Conservation (phyloP, 2,888 invertebrate species). For the Yponomeuta sedellus region DNA sequence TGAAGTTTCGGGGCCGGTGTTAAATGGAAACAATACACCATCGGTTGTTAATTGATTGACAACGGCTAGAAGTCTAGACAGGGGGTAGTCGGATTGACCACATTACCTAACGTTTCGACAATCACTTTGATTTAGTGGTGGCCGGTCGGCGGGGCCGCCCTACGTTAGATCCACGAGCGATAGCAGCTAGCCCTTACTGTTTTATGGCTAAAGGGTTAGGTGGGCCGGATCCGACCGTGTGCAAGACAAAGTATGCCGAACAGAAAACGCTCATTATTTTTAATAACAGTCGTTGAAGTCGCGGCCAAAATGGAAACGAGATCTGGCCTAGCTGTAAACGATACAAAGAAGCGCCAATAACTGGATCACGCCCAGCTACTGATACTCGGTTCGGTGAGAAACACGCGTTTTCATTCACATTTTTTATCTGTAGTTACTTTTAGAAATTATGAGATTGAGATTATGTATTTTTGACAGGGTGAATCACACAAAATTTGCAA, state of each 20-base stretch:
- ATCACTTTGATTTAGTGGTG: conserved; percentile 52
- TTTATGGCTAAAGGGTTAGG: conserved; percentile 7
- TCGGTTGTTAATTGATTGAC: conserved; percentile 9
- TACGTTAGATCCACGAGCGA: conserved; percentile 37
- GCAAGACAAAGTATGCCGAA: conserved; percentile 6
- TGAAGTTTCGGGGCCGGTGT: conserved; percentile 6
- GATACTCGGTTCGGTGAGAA: background rate
- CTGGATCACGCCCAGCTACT: conserved; percentile 8
- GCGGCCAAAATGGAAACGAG: conserved; percentile 1
- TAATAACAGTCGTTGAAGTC: background rate
- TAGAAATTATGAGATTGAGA: too few species aligned
- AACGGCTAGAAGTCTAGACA: conserved; percentile 34
- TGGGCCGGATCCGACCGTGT: background rate
- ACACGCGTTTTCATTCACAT: background rate
- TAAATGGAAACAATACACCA: background rate
- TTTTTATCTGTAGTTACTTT: background rate
- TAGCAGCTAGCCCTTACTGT: conserved; percentile 21
- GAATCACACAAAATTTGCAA: too few species aligned
- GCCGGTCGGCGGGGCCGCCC: conserved; percentile 32
- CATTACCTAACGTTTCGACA: conserved; percentile 47
- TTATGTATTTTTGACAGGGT: too few species aligned
- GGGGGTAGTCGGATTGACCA: conserved; percentile 38
- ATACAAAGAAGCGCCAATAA: conserved; percentile 17
- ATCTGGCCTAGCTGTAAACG: conserved; percentile 4
- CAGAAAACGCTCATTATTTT: conserved; percentile 6